Evolutionary conservation across 2,797 vertebrate genomes (phyloP).

Genomic region (Crocidura indochinensis): DNA sequence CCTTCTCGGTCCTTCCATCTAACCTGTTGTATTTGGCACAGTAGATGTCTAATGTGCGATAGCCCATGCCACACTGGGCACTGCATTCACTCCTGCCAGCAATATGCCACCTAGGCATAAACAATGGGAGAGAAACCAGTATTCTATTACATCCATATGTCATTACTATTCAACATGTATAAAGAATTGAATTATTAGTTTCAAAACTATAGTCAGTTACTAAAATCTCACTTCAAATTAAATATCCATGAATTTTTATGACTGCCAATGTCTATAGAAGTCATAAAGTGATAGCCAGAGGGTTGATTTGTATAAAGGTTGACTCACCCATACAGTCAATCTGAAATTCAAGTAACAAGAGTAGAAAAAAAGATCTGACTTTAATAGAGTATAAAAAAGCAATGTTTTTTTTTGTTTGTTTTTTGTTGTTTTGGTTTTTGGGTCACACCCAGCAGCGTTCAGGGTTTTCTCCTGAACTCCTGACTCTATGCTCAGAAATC

Average conservation of each 20-base stretch:
- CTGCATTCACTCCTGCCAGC: conserved; percentile 96
- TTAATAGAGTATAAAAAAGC: too few species aligned
- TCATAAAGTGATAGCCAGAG: background rate
- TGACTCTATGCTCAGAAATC: too few species aligned
- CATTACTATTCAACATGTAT: background rate
- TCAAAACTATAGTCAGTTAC: conserved; percentile 25
- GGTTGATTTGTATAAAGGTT: conserved; percentile 16
- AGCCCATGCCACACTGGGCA: conserved; percentile 95
- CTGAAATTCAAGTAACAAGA: conserved; percentile 63
- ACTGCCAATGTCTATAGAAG: background rate
- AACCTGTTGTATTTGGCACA: conserved; percentile 94
- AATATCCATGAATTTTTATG: conserved; percentile 10
- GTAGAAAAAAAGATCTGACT: too few species aligned
- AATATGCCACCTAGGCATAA: conserved; percentile 94
- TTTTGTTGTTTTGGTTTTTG: too few species aligned
- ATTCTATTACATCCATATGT: background rate
- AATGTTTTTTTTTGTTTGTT: too few species aligned
- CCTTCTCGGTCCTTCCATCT: conserved; percentile 95
- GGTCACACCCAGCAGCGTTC: too few species aligned
- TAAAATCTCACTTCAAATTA: conserved; percentile 52
- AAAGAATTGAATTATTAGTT: background rate
- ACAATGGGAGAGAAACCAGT: background rate
- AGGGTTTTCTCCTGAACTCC: too few species aligned
- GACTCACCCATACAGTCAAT: background rate
- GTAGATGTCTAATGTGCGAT: conserved; percentile 95